Base-by-base conservation (phyloP, 1,140 invertebrate genomes). In the Heliconius melpomene region DNA sequence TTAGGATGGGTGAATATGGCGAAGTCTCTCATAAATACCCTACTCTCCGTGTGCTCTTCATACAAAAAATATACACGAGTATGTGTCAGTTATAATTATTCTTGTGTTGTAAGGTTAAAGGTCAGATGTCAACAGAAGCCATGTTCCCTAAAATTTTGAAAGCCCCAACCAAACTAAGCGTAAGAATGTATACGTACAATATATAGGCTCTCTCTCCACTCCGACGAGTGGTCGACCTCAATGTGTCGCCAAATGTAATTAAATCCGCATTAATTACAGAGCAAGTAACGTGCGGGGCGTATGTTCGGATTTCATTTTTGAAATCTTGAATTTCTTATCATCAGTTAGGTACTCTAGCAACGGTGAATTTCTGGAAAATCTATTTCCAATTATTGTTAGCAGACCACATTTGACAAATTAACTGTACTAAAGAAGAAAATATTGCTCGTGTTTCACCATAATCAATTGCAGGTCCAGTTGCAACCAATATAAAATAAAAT, bases 201-300 rank as follows among this genome's bases (percentile, higher is more conserved):
- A 29, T 66, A 16, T 66, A 26, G 54, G 11, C 20, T n/a, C 16
- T 2, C n/a, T 8, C 60, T 66, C 36, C 32, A 74, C 78, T 74
- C 74, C 75, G 78, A 79, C 60, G 66, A 52, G 74, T 32, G 73
- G 74, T 79, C 73, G 78, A 72, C 78, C 78, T 52, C 74, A 79
- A 79, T 79, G 66, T 79, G 78, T 75, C 78, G 71, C 73, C 73
- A 7, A 75, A 75, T 79, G 78, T 79, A 79, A 79, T 79, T 79
- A 79, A 75, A 79, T 74, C 60, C 66, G 70, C 57, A 75, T 66
- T 79, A 75, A 79, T 79, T 79, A 79, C 66, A 79, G 78, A 79
- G 74, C 54, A 38, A 70, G 46, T 79, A 13, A 66, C 46, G 8
- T 72, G 60, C 8, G 46, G 9, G 75, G 52, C 32, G 66, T 46